phyloP scores from a whole-genome alignment of 2,888 invertebrate species.

The Alviniconcha strummeri region DNA sequence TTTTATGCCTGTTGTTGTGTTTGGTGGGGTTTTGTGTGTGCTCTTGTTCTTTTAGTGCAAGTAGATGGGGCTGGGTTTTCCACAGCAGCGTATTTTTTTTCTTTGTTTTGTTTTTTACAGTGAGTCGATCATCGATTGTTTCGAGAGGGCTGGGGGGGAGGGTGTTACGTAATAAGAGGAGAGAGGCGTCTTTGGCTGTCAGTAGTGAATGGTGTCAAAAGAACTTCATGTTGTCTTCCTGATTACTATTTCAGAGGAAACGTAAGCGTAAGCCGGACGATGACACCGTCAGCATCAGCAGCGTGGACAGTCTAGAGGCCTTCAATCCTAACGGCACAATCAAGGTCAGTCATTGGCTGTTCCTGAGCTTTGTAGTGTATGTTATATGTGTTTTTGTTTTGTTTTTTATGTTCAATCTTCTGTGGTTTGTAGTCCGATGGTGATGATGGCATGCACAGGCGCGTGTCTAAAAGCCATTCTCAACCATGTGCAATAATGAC shows the following conservation, averaged over 20 bases:
- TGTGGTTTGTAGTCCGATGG: background rate
- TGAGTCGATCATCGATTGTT: too few relatives aligned
- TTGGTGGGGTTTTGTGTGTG: too few relatives aligned
- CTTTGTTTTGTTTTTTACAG: too few relatives aligned
- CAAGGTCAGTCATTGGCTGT: background rate
- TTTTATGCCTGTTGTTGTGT: too few relatives aligned
- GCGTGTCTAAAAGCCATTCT: background rate
- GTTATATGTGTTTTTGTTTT: background rate
- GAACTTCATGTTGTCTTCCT: too few relatives aligned
- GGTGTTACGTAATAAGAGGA: too few relatives aligned
- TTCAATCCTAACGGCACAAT: background rate
- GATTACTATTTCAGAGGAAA: constrained; percentile 47
- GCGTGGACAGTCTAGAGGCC: background rate
- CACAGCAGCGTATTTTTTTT: too few relatives aligned
- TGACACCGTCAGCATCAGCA: constrained; percentile 55
- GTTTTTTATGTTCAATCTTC: background rate
- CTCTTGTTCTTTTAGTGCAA: too few relatives aligned
- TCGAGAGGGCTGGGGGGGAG: too few relatives aligned
- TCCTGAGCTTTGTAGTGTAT: background rate
- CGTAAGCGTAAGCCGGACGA: constrained; percentile 56
- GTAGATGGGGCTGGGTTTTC: too few relatives aligned
- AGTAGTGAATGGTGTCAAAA: too few relatives aligned
- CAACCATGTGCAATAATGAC: background rate
- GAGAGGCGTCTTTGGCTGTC: too few relatives aligned
- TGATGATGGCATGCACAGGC: background rate